Evolutionary conservation across 2,797 vertebrate genomes (phyloP), one percentile per base, ranked within the genome.

Genomic region (Smutsia temminckii): DNA sequence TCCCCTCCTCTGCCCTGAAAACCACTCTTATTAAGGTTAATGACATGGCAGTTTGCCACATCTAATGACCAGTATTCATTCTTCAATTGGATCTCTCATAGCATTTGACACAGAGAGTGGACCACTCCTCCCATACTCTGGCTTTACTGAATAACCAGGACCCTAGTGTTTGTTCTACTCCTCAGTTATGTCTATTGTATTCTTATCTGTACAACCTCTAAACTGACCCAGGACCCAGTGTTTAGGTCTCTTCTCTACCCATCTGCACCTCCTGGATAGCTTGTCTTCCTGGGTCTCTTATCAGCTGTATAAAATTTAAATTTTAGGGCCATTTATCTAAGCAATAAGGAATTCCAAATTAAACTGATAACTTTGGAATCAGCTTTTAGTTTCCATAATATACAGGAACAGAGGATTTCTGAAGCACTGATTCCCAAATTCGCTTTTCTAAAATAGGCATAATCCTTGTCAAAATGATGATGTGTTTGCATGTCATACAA

Each of bases 401-500:
- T 55, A 51, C 51, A 77, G n/a, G 17, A 63, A 64, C 42, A 40
- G 49, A 72, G n/a, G 53, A 57, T 55, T 86, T 72, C 71, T 71
- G 37, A 81, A 32, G 80, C 46, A 49, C n/a, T 89, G 40, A 1
- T 23, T 42, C 66, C 32, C 27, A 53, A 37, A 37, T 69, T 64
- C 63, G n/a, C 71, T 89, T 91, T 87, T 68, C 49, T 40, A 75
- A 83, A 85, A 59, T 55, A 83, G 42, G n/a, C 51, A n/a, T 69
- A 49, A 81, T 84, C 68, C 61, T 93, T 84, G 63, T 51, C 40
- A 61, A 85, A 95, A 85, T 74, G 49, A 74, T 69, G 42, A 74
- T 66, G 34, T 40, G 59, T 95, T 34, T 93, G 74, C 75, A 32
- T 72, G 86, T 84, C 81, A 53, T 42, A 55, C 49, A 46, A 74